Percentiles rank a stretch among this genome's conserved stretches.
Conservation (phyloP, 2,797 vertebrate species). For the Poecilia wingei region DNA sequence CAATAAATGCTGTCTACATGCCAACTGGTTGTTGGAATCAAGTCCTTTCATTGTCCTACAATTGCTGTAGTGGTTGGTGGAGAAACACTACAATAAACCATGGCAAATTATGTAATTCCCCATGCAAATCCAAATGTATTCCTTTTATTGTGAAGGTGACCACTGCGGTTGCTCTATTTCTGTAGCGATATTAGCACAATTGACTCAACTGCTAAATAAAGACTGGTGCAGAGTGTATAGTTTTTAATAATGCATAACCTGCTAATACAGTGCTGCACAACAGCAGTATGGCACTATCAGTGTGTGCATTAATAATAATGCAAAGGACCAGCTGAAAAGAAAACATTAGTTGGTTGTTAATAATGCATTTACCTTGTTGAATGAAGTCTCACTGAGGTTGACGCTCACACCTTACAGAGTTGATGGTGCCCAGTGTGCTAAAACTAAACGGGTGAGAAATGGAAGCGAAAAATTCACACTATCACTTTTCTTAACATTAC, state of each 20-base stretch:
- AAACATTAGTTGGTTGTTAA: neutral
- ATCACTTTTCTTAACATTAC: neutral
- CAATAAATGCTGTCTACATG: neutral
- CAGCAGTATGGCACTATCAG: neutral
- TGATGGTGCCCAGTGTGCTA: neutral
- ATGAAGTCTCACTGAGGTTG: neutral
- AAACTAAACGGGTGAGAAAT: neutral
- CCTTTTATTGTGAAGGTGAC: neutral
- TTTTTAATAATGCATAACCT: neutral
- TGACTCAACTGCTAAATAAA: neutral
- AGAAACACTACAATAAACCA: neutral
- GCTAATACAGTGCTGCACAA: neutral
- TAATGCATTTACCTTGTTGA: neutral
- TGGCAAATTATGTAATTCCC: neutral
- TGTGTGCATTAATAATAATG: neutral
- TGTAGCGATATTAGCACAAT: neutral
- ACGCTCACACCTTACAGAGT: neutral
- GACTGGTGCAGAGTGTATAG: neutral
- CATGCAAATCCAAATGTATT: neutral
- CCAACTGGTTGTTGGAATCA: neutral
- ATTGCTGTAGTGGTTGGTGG: neutral
- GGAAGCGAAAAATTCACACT: neutral
- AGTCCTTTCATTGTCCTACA: neutral
- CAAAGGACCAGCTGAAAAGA: neutral
- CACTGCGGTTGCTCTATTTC: neutral